Base-by-base conservation (phyloP, 2,888 invertebrate genomes). In the Gerris lacustris region DNA sequence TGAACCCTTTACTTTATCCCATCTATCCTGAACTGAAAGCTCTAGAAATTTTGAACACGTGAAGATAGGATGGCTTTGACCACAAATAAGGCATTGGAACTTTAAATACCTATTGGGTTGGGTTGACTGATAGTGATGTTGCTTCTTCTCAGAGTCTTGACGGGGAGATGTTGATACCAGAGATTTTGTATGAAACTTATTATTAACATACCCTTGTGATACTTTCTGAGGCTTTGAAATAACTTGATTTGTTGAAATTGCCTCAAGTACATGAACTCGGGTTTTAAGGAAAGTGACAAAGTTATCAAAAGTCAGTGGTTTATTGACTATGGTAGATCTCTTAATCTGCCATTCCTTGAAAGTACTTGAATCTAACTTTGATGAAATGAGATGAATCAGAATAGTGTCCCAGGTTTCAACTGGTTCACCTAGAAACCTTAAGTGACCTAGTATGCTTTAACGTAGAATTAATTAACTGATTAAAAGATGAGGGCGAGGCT, bases 401-500 rank as follows among this genome's bases (percentile, higher is more conserved):
- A 47, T 47, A 7, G 47, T 47, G 47, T 47, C 47, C 47, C 47
- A 47, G 7, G 47, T 47, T 7, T 47, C 47, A 6, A 47, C 47
- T 6, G 47, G 7, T 47, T 47, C 47, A 7, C 47, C 47, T 47
- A 47, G n/a, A 47, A 47, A 47, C 47, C 11, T 47, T 47, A 7
- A 47, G 47, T 47, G 47, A 7, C 11, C 47, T 47, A 7, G 47
- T 47, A 47, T 47, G 47, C 11, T 47, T 47, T 7, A 47, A 11
- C 47, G 11, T 11, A 47, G 6, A 6, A 7, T 6, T 47, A 7
- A 47, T 11, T 47, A 77, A 67, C 43, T 74, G 71, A 15, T 76
- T 67, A 31, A 77, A 31, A 18, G 45, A 5, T 55, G 62, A 18
- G 17, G 67, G 45, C 17, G 70, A 66, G 9, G 66, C 43, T 44